These are phyloP conservation scores for Actinemys pallida DNA, from an alignment of 2,113 vertebrate species.

Conservation along the genomic window DNA sequence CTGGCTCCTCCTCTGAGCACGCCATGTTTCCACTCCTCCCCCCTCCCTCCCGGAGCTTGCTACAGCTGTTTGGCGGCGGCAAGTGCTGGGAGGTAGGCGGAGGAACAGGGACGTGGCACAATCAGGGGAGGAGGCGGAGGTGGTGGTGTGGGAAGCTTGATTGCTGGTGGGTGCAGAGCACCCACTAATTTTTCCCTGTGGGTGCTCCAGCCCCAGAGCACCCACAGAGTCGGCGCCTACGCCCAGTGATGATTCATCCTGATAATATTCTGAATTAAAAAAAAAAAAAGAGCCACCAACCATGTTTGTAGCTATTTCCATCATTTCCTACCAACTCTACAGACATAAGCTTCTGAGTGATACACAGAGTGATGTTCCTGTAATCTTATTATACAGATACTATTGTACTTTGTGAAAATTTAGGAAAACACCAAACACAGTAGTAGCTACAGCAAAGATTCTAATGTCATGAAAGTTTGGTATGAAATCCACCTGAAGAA, in stretches of 20 bases:
- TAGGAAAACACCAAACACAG: background rate
- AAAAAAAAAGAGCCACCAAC: background rate
- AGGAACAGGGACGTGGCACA: too few relatives aligned
- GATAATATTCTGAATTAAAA: background rate
- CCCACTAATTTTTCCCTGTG: too few relatives aligned
- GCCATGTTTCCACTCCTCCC: too few relatives aligned
- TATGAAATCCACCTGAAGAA: constrained; percentile 32
- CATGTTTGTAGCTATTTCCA: background rate
- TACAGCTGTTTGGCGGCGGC: too few relatives aligned
- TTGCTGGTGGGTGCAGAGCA: too few relatives aligned
- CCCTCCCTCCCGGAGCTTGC: too few relatives aligned
- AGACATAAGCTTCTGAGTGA: background rate
- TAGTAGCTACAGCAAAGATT: background rate
- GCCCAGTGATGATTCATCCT: background rate
- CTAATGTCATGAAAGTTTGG: background rate
- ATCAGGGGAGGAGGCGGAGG: too few relatives aligned
- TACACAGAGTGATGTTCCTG: background rate
- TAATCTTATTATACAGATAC: background rate
- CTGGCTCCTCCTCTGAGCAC: too few relatives aligned
- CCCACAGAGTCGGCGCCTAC: too few relatives aligned
- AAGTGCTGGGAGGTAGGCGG: too few relatives aligned
- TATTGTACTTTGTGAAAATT: background rate
- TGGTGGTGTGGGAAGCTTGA: too few relatives aligned
- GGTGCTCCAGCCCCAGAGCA: too few relatives aligned
- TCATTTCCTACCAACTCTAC: background rate